Percentiles rank a stretch among this genome's conserved stretches.
These are phyloP conservation scores for Andricus quercusramuli DNA, from an alignment of 2,888 invertebrate species.

Conservation along the genomic window DNA sequence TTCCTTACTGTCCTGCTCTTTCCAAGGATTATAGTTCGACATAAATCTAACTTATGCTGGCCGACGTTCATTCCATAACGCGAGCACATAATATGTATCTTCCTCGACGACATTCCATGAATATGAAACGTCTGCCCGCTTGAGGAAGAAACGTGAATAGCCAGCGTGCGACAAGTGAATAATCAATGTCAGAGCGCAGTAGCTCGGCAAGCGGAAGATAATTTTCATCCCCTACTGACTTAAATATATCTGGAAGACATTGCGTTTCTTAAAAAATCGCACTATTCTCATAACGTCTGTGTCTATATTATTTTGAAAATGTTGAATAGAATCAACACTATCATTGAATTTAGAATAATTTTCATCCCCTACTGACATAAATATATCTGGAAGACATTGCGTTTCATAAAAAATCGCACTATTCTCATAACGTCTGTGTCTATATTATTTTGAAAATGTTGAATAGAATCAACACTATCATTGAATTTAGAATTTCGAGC, in stretches of 20 bases:
- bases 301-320: too few species aligned
- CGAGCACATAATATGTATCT: conserved; percentile 50
- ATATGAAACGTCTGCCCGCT: neutral
- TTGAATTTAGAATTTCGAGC: too few species aligned
- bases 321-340: too few species aligned
- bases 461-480: too few species aligned
- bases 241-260: neutral
- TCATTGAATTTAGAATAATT: neutral
- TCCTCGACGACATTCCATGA: conserved; percentile 7
- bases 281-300: neutral
- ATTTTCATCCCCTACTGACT: neutral
- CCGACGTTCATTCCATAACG: conserved; percentile 47
- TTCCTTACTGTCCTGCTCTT: conserved; percentile 45
- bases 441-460: too few species aligned
- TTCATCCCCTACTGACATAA: neutral
- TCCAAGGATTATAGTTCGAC: conserved; percentile 61
- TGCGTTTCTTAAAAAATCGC: neutral
- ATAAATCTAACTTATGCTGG: conserved; percentile 64
- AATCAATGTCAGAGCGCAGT: neutral
- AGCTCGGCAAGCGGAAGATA: conserved; percentile 1
- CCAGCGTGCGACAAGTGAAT: neutral
- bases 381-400: conserved; percentile 1
- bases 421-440: neutral
- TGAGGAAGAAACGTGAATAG: neutral
- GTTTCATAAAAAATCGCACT: neutral